These are phyloP conservation scores for Norana najaformis DNA, from an alignment of 2,888 invertebrate genomes.

Conservation along the genomic window DNA sequence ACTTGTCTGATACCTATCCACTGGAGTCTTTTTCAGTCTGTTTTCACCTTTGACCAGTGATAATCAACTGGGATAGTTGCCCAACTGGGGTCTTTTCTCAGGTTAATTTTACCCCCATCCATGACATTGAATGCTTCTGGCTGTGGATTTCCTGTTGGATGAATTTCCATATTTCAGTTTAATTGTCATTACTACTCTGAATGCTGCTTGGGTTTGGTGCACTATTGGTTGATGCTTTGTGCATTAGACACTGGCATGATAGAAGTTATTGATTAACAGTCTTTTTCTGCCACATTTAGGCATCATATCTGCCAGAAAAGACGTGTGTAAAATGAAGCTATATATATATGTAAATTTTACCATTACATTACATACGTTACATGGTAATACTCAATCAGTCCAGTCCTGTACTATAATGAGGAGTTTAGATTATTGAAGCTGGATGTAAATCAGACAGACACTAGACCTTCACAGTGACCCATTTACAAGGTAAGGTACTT, in stretches of 20 bases:
- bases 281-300: neutral
- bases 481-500: neutral
- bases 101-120: neutral
- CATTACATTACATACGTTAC: neutral
- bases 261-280: no score
- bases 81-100: neutral
- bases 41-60: slow-evolving; percentile 10
- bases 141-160: neutral
- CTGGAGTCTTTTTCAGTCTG: neutral
- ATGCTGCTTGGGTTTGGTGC: no score
- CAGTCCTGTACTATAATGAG: no score
- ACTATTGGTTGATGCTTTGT: no score
- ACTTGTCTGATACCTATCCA: neutral
- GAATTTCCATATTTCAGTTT: neutral
- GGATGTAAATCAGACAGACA: no score
- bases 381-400: neutral
- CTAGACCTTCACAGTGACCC: neutral
- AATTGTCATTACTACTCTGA: no score
- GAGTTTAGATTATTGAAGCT: no score
- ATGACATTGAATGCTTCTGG: neutral
- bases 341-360: neutral
- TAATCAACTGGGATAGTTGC: neutral
- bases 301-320: neutral
- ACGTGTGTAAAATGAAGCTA: neutral
- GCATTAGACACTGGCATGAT: no score